Evolutionary conservation across 2,888 invertebrate species (phyloP).

Genomic region (Protodeltote pygarga): DNA sequence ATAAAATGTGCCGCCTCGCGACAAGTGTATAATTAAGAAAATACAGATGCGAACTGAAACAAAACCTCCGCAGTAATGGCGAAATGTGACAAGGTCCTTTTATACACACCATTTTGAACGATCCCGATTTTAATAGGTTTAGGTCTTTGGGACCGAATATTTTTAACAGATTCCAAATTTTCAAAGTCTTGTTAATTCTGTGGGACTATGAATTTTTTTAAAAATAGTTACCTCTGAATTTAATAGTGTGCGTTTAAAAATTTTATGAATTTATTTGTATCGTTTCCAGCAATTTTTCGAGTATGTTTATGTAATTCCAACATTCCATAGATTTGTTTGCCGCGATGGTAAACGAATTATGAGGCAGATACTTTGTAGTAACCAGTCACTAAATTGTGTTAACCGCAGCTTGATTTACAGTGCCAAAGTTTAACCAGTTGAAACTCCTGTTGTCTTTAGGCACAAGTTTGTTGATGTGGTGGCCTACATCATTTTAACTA

Average conservation of each 20-base stretch:
- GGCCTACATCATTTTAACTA: slow-evolving; percentile 33
- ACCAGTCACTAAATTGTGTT: slow-evolving; percentile 27
- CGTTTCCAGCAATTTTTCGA: slow-evolving; percentile 15
- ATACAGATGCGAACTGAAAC: slow-evolving; percentile 63
- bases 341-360: slow-evolving; percentile 11
- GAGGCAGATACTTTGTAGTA: slow-evolving; percentile 18
- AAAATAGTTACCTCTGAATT: slow-evolving; percentile 22
- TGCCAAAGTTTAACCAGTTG: slow-evolving; percentile 32
- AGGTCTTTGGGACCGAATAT: slow-evolving; percentile 34
- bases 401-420: slow-evolving; percentile 38
- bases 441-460: slow-evolving; percentile 34
- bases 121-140: slow-evolving; percentile 37
- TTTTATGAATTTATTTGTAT: slow-evolving; percentile 24
- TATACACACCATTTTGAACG: slow-evolving; percentile 41
- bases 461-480: slow-evolving; percentile 35
- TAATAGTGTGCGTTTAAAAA: slow-evolving; percentile 14
- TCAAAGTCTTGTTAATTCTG: slow-evolving; percentile 37
- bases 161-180: slow-evolving; percentile 27
- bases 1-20: slow-evolving; percentile 39
- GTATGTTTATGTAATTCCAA: slow-evolving; percentile 14
- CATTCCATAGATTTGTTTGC: slow-evolving; percentile 13
- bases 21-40: slow-evolving; percentile 69
- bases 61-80: slow-evolving; percentile 50
- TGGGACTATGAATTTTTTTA: slow-evolving; percentile 11
- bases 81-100: slow-evolving; percentile 42